Base-by-base conservation (phyloP, 2,113 vertebrate species). In the Rissa tridactyla region DNA sequence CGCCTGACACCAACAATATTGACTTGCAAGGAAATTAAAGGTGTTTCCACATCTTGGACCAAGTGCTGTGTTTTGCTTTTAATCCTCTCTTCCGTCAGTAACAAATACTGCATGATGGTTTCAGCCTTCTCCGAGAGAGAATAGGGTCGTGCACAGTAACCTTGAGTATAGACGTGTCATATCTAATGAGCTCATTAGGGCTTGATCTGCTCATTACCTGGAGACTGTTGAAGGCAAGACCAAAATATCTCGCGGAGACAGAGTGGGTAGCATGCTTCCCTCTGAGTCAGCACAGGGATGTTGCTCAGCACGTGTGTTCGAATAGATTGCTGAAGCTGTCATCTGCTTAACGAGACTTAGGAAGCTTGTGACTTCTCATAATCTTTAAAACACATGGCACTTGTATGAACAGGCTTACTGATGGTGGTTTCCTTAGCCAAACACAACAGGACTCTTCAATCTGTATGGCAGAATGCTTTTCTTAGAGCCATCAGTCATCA, bases 121-220 rank as follows among this genome's bases (percentile, higher is more conserved):
- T 65, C 38, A 42, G 44, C 70, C 94, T 82, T 65, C 32, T 92
- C 26, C 46, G n/a, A 51, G 83, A 92, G 61, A 76, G 47, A 84
- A 42, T 23, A 79, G 40, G 70, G 81, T 82, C 0, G 0, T 38
- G 40, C 65, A 38, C 36, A n/a, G 47, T 89, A 91, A 91, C 88
- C 83, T 87, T 82, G 62, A 82, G 58, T 79, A 79, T 22, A 57
- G 73, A 54, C 70, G 76, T 92, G 88, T 94, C 66, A 2, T 82
- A 58, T 58, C 58, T 80, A n/a, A 80, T 92, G 62, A 94, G 81
- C 91, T 95, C 62, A 70, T 95, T 94, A 94, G 84, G 71, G 54
- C 73, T 89, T 91, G 85, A 92, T 95, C 83, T 72, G 66, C 92
- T 95, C 73, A 69, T 92, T 96, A 95, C 86, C 84, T 94, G 80